These are phyloP conservation scores for Verasper variegatus DNA, from an alignment of 2,113 vertebrate genomes.

Conservation along the genomic window DNA sequence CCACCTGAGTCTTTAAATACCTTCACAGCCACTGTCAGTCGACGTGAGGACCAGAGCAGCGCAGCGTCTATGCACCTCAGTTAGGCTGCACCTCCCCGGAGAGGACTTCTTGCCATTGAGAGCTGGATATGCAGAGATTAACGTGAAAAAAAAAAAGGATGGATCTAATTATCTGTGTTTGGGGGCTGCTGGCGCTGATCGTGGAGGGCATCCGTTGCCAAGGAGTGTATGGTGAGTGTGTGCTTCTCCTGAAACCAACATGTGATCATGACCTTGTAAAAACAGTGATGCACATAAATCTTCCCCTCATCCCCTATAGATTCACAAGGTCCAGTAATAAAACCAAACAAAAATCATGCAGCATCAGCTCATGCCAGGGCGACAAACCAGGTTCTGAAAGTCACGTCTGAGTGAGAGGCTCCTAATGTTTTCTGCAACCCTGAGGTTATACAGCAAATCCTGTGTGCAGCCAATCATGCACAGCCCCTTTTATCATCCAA, in stretches of 20 bases:
- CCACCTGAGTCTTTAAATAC: constrained; percentile 43
- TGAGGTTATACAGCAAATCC: constrained; percentile 55
- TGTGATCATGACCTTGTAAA: constrained; percentile 82
- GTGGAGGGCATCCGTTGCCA: constrained; percentile 88
- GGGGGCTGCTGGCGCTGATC: constrained; percentile 89
- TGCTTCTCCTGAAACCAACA: constrained; percentile 23
- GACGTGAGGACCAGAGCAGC: constrained; percentile 50
- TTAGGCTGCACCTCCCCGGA: constrained; percentile 57
- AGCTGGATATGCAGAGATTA: constrained; percentile 91
- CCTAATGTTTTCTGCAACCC: constrained; percentile 48
- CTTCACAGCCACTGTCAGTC: constrained; percentile 50
- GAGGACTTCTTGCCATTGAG: constrained; percentile 77
- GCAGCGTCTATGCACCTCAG: constrained; percentile 58
- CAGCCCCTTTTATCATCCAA: constrained; percentile 56
- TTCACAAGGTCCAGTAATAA: neutral
- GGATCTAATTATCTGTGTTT: constrained; percentile 89
- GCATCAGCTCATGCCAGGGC: constrained; percentile 13
- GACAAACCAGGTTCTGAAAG: constrained; percentile 38
- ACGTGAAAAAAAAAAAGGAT: constrained; percentile 84
- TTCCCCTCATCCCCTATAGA: neutral
- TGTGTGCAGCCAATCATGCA: constrained; percentile 60
- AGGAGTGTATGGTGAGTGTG: constrained; percentile 94
- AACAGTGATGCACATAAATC: constrained; percentile 22
- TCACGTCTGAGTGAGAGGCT: constrained; percentile 42
- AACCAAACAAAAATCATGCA: neutral